phyloP scores from a whole-genome alignment of 2,113 vertebrate genomes.

The Paramormyrops kingsleyae region DNA sequence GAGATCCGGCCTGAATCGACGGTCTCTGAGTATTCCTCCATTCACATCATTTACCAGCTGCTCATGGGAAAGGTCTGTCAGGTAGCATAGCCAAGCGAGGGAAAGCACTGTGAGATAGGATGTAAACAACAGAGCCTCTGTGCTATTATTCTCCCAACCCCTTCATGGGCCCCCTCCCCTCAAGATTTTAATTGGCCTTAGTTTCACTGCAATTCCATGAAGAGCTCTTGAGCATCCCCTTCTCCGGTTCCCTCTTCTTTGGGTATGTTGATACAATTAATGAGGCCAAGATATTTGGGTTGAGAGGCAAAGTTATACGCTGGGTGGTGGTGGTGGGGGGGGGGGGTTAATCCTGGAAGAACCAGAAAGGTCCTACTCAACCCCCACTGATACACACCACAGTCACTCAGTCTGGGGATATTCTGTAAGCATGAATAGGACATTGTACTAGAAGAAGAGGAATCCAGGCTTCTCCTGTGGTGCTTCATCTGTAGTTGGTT shows the following conservation, averaged over 20 bases:
- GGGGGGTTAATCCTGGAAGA: conserved; percentile 20
- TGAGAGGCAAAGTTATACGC: conserved; percentile 4
- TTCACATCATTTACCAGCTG: background rate
- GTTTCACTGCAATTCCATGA: conserved; percentile 12
- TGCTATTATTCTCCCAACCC: background rate
- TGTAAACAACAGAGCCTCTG: background rate
- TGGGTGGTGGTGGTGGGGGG: background rate
- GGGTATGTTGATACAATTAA: conserved; percentile 28
- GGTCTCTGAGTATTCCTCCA: background rate
- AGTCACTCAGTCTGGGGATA: conserved; percentile 8
- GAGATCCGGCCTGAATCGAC: background rate
- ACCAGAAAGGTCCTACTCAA: background rate
- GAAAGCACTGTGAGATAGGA: background rate
- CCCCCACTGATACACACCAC: conserved; percentile 6
- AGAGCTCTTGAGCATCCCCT: background rate
- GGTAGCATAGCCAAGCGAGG: background rate
- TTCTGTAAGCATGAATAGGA: conserved; percentile 17
- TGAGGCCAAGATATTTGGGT: background rate
- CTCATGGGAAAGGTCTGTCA: background rate
- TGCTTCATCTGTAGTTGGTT: background rate
- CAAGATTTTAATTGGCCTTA: conserved; percentile 20
- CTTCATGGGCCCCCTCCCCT: background rate
- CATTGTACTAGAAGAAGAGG: background rate
- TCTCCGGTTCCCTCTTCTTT: background rate
- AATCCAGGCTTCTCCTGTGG: background rate